Conservation (phyloP, 2,113 vertebrate genomes). For the Lynx canadensis region DNA sequence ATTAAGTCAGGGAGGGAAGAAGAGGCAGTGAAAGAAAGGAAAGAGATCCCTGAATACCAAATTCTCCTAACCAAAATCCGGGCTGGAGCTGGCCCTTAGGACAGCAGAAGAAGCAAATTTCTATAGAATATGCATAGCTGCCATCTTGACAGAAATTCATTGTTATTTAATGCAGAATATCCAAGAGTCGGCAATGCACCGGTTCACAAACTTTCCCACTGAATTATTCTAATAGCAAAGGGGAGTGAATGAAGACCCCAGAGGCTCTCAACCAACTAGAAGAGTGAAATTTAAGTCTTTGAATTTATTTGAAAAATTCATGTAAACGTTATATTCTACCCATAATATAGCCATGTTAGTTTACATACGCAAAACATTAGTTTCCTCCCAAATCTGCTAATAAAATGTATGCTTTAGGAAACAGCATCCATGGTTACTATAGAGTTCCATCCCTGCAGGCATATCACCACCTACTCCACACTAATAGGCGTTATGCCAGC, state of each 20-base stretch:
- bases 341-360: background rate
- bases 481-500: accelerated
- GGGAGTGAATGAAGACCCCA: background rate
- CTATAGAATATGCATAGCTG: background rate
- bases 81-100: background rate
- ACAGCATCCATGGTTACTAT: background rate
- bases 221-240: conserved; percentile 65
- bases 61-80: background rate
- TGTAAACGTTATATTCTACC: conserved; percentile 57
- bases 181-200: background rate
- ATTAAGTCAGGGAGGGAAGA: background rate
- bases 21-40: background rate
- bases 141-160: conserved; percentile 62
- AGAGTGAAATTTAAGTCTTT: conserved; percentile 43
- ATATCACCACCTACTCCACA: background rate
- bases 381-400: conserved; percentile 19
- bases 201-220: conserved; percentile 14
- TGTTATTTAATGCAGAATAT: conserved; percentile 60
- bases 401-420: background rate
- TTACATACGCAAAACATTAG: conserved; percentile 44
- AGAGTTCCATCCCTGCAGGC: accelerated
- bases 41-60: background rate
- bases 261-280: conserved; percentile 1
- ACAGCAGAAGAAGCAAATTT: background rate
- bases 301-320: conserved; percentile 57